A percentile compares a stretch with the other conserved stretches of the same genome.
Evolutionary conservation across 2,113 vertebrate species (phyloP).

Genomic region (Nycticryphes semicollaris): DNA sequence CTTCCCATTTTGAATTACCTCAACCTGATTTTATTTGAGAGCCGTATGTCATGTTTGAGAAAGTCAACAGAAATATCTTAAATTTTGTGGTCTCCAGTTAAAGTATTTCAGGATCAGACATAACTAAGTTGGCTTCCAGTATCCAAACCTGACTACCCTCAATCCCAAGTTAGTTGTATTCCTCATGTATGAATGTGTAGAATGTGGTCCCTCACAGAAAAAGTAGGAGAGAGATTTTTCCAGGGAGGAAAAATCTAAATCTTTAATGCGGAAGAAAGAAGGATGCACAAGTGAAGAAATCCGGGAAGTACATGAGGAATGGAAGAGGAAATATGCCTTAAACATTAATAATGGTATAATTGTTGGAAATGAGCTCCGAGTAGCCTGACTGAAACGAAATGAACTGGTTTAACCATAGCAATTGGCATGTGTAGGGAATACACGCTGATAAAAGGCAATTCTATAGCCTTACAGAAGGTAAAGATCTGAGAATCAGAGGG

Average conservation of each 20-base stretch:
- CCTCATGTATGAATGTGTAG: background rate
- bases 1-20: background rate
- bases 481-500: background rate
- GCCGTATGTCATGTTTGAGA: background rate
- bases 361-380: background rate
- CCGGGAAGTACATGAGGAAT: background rate
- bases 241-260: background rate
- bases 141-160: background rate
- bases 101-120: background rate
- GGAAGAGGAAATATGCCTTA: background rate
- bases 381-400: background rate
- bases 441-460: background rate
- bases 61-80: background rate
- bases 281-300: background rate
- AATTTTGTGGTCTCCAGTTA: background rate
- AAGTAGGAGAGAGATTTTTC: background rate
- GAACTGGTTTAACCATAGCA: background rate
- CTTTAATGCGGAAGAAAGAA: background rate
- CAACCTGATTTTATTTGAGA: background rate
- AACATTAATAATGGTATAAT: background rate
- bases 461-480: background rate
- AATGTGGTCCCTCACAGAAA: background rate
- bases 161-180: background rate
- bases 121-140: background rate
- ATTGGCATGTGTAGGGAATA: background rate